Evolutionary conservation across 1,140 invertebrate species (phyloP).

Genomic region (Coboldia fuscipes): DNA sequence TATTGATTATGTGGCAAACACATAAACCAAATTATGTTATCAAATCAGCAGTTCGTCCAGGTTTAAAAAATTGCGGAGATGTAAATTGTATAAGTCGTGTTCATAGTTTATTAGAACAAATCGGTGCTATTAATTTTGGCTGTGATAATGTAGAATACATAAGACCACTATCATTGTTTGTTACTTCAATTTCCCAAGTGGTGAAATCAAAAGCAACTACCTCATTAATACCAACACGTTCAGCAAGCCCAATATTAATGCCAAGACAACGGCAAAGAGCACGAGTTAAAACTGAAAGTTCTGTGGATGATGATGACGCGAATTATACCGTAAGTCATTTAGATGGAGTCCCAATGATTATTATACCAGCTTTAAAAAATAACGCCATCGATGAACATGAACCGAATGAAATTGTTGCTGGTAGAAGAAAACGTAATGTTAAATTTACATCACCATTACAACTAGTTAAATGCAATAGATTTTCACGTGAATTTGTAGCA

Average conservation of each 20-base stretch:
- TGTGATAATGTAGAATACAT: conserved; percentile 25
- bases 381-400: conserved; percentile 21
- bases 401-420: conserved; percentile 18
- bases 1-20: conserved; percentile 30
- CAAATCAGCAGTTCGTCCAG: conserved; percentile 31
- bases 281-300: conserved; percentile 1
- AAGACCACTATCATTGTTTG: conserved; percentile 3
- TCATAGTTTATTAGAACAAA: conserved; percentile 36
- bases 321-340: conserved; percentile 38
- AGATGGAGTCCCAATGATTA: conserved; percentile 16
- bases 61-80: conserved; percentile 38
- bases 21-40: conserved; percentile 32
- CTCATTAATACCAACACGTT: not conserved
- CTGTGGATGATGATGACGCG: conserved; percentile 24
- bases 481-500: conserved; percentile 28
- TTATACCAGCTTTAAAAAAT: conserved; percentile 11
- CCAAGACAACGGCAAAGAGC: not conserved
- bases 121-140: conserved; percentile 40
- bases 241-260: not conserved
- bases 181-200: conserved; percentile 1
- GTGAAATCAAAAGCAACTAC: not conserved
- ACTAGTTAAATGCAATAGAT: conserved; percentile 26
- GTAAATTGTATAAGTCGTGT: conserved; percentile 38
- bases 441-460: conserved; percentile 18
- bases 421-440: conserved; percentile 11